phyloP scores from a whole-genome alignment of 2,113 vertebrate genomes.

The Ictalurus punctatus region DNA sequence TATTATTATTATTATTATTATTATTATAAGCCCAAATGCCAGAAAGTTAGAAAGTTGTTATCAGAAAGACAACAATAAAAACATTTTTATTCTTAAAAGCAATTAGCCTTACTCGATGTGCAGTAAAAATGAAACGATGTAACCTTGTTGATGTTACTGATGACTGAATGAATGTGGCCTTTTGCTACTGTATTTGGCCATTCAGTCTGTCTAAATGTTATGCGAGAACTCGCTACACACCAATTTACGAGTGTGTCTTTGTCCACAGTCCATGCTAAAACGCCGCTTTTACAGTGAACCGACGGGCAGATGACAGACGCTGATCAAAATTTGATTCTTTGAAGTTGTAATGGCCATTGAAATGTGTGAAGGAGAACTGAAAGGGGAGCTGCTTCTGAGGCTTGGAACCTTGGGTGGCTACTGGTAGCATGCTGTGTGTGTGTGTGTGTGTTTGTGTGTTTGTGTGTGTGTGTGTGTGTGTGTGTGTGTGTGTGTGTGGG shows the following conservation, averaged over 20 bases:
- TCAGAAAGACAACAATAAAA: background rate
- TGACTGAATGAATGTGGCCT: background rate
- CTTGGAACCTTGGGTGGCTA: constrained; percentile 88
- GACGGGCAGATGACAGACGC: constrained; percentile 90
- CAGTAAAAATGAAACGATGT: background rate
- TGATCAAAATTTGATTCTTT: constrained; percentile 99
- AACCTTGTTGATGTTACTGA: background rate
- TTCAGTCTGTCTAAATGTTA: constrained; percentile 35
- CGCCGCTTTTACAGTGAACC: constrained; percentile 89
- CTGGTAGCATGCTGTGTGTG: constrained; percentile 91
- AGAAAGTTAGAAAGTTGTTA: background rate
- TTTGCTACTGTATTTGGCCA: constrained; percentile 19
- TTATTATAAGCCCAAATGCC: background rate
- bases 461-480: constrained; percentile 71
- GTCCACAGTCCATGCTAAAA: constrained; percentile 83
- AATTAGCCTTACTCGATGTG: background rate
- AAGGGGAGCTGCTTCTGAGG: constrained; percentile 84
- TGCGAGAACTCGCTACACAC: constrained; percentile 19
- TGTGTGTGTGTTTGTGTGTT: constrained; percentile 85
- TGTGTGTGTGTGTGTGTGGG: constrained; percentile 73
- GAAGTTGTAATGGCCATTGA: constrained; percentile 98
- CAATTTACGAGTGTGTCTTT: constrained; percentile 75
- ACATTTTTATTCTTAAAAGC: background rate
- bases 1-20: no score
- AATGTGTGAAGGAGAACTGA: constrained; percentile 96